These are phyloP conservation scores for Neogobius melanostomus DNA, from an alignment of 2,113 vertebrate genomes.

Conservation along the genomic window DNA sequence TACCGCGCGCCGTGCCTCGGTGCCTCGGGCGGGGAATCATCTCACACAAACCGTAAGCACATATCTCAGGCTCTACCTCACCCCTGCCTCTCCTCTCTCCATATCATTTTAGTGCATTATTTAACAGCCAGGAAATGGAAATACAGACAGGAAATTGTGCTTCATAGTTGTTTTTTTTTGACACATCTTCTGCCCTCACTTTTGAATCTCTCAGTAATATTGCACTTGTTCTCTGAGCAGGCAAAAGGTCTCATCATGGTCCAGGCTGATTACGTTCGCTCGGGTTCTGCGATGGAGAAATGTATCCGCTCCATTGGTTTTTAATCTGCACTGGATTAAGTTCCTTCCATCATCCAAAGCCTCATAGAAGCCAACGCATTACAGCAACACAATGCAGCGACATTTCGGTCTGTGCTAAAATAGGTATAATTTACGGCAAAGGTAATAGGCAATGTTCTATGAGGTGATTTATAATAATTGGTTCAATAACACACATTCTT, in stretches of 20 bases:
- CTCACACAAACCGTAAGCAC: background rate
- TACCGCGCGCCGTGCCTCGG: background rate
- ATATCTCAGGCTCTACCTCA: constrained; percentile 12
- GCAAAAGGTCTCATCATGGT: constrained; percentile 23
- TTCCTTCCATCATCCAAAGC: background rate
- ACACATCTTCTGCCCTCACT: constrained; percentile 27
- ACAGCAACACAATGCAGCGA: background rate
- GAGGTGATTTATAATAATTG: background rate
- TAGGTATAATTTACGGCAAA: background rate
- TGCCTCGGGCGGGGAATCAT: background rate
- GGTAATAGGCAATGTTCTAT: background rate
- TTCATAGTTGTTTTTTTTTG: constrained; percentile 1
- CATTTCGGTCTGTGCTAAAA: background rate
- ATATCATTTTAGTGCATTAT: constrained; percentile 51
- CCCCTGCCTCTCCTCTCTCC: constrained; percentile 33
- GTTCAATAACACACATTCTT: background rate
- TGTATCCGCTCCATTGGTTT: constrained; percentile 9
- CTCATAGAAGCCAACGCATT: constrained; percentile 2
- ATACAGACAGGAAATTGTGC: constrained; percentile 50
- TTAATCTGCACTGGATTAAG: constrained; percentile 9
- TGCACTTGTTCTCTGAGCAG: constrained; percentile 39
- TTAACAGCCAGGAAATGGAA: constrained; percentile 53
- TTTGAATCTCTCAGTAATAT: constrained; percentile 35
- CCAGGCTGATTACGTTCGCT: constrained; percentile 39
- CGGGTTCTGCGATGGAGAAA: background rate